A percentile compares a stretch with the other conserved stretches of the same genome.
phyloP scores from a whole-genome alignment of 2,113 vertebrate genomes.

The Oreochromis spilurus region DNA sequence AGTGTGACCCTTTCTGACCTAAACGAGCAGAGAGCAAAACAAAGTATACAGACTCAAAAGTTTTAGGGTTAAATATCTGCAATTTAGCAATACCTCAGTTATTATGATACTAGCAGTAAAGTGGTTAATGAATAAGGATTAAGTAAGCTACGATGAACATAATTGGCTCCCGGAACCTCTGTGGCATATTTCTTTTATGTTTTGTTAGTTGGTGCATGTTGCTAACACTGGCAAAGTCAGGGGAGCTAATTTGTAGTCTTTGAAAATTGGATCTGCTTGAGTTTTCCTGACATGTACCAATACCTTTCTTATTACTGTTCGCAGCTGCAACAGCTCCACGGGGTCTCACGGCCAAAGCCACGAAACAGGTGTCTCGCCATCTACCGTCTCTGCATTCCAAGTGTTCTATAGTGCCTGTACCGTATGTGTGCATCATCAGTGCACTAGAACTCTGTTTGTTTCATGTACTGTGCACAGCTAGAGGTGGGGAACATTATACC shows the following conservation, averaged over 20 bases:
- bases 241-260: not conserved
- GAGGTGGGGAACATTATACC: not conserved
- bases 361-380: not conserved
- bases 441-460: not conserved
- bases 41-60: not conserved
- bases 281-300: not conserved
- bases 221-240: not conserved
- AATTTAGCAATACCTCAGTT: slow-evolving; percentile 47
- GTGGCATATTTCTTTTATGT: not conserved
- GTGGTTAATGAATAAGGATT: slow-evolving; percentile 42
- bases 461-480: not conserved
- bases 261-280: not conserved
- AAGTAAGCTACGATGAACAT: slow-evolving; percentile 7
- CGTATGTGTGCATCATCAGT: not conserved
- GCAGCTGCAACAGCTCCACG: not conserved
- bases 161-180: slow-evolving; percentile 22
- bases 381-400: not conserved
- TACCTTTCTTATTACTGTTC: not conserved
- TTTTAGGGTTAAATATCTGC: slow-evolving; percentile 40
- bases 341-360: not conserved
- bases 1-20: not conserved
- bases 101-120: slow-evolving; percentile 19
- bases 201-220: not conserved
- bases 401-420: not conserved
- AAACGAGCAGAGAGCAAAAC: not conserved